A percentile compares a stretch with the other conserved stretches of the same genome.
phyloP scores from a whole-genome alignment of 2,888 invertebrate genomes.

The Troides helena region DNA sequence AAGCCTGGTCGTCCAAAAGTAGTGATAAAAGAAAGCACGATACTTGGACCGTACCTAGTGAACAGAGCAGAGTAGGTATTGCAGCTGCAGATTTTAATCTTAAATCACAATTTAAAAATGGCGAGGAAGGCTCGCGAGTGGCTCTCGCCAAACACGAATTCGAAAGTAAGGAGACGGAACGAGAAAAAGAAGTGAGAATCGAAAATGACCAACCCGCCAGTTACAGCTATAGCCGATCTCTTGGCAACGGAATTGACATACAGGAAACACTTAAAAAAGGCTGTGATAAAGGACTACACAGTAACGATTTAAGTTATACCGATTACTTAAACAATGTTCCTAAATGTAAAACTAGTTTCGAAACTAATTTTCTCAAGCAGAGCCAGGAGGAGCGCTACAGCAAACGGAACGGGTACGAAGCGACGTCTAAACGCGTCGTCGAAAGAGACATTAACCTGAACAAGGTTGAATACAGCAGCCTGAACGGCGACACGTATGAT shows the following conservation, averaged over 20 bases:
- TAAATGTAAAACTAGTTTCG: conserved; percentile 77
- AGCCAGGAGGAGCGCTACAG: conserved; percentile 69
- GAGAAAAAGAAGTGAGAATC: conserved; percentile 56
- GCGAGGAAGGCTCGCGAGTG: conserved; percentile 64
- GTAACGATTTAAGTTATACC: conserved; percentile 70
- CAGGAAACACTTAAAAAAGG: conserved; percentile 75
- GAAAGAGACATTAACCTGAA: conserved; percentile 72
- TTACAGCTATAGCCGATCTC: conserved; percentile 62
- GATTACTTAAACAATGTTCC: conserved; percentile 77
- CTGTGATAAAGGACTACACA: conserved; percentile 78
- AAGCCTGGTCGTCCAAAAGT: conserved; percentile 74
- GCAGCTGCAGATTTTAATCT: conserved; percentile 61
- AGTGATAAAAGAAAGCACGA: conserved; percentile 71
- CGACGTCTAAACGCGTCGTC: conserved; percentile 61
- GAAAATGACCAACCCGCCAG: conserved; percentile 62
- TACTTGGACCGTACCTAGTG: conserved; percentile 69
- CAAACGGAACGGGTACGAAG: conserved; percentile 72
- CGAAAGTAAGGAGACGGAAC: conserved; percentile 68
- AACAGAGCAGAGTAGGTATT: conserved; percentile 63
- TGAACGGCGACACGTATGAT: conserved; percentile 73
- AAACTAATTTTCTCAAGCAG: conserved; percentile 75
- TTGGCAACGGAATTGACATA: conserved; percentile 70
- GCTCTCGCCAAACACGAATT: conserved; percentile 71
- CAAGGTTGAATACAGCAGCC: conserved; percentile 69
- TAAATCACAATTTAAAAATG: conserved; percentile 56